Evolutionary conservation across 2,888 invertebrate genomes (phyloP), one percentile per base, ranked within the genome.

Genomic region (Ecliptopera silaceata): DNA sequence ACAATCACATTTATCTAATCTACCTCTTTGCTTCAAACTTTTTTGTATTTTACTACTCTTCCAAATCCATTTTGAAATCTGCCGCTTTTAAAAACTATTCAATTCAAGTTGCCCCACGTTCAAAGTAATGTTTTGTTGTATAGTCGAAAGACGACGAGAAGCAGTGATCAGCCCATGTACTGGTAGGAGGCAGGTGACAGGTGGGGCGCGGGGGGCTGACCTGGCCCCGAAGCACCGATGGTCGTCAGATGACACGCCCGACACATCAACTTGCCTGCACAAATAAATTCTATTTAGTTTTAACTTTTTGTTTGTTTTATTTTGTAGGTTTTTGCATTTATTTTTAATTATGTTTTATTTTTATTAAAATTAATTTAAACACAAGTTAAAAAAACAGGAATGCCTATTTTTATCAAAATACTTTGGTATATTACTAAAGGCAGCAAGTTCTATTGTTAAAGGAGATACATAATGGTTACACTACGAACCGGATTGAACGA

Each of bases 211-310:
- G 95, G 94, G 61, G 95, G 93, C 72, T 93, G 91, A n/a, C 94
- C 94, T 31, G 94, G 93, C 39, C 94, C 94, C 47, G 95, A 91
- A 57, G 93, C 89, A 26, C 94, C 92, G 63, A 96, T 92, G 66
- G 95, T 94, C 70, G 96, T 94, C 77, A 99, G 93, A 88, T 99
- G 99, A 86, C 99, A 99, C 55, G 95, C 94, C 55, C 98, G 95
- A 80, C 99, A 99, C 92, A 99, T 95, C 63, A 99, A 92, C 71
- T 96, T 96, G 5, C 97, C 97, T 74, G 96, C 56, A 64, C 38
- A 26, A 55, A 69, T 59, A 61, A 46, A 57, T 45, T 41, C 6
- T 29, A 48, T 26, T 48, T 41, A 41, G 4, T 17, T 58, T 46
- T 52, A 44, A 26, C 26, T 57, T 58, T 34, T 43, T 50, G 32